phyloP scores from a whole-genome alignment of 2,113 vertebrate species.

The Anarrhichthys ocellatus region DNA sequence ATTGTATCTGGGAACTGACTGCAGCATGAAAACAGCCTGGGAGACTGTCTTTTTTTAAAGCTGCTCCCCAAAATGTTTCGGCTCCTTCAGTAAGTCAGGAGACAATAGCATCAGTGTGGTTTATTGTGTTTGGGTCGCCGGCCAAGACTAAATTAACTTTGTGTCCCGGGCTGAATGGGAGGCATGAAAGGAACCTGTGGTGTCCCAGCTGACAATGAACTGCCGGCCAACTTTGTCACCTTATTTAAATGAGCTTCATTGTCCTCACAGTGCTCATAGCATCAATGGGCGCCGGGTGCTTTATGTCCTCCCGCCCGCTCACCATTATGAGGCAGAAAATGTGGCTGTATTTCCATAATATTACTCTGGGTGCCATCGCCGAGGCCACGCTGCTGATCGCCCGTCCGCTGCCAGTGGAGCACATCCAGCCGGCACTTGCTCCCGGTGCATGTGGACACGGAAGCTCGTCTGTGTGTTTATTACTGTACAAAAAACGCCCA shows the following conservation, averaged over 20 bases:
- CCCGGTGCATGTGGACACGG: constrained; percentile 30
- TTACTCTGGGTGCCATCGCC: constrained; percentile 43
- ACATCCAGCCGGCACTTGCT: constrained; percentile 42
- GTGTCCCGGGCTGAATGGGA: constrained; percentile 59
- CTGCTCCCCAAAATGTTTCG: constrained; percentile 46
- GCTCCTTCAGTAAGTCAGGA: constrained; percentile 34
- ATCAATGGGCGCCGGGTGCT: constrained; percentile 49
- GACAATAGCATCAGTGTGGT: constrained; percentile 48
- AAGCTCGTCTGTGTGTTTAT: constrained; percentile 53
- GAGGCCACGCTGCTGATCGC: constrained; percentile 28
- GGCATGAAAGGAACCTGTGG: constrained; percentile 70
- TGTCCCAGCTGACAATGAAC: constrained; percentile 65
- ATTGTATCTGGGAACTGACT: not conserved
- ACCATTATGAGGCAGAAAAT: constrained; percentile 67
- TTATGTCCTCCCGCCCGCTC: constrained; percentile 59
- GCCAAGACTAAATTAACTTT: constrained; percentile 72
- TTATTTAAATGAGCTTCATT: constrained; percentile 75
- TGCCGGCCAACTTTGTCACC: constrained; percentile 64
- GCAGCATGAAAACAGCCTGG: constrained; percentile 27
- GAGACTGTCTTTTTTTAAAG: constrained; percentile 12
- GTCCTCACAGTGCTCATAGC: constrained; percentile 61
- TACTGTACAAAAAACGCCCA: constrained; percentile 55
- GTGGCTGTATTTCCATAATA: constrained; percentile 66
- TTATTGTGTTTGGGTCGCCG: constrained; percentile 47
- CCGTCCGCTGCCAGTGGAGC: constrained; percentile 36